Base-by-base conservation (phyloP, 2,113 vertebrate species). In the Zosterops pallidus region DNA sequence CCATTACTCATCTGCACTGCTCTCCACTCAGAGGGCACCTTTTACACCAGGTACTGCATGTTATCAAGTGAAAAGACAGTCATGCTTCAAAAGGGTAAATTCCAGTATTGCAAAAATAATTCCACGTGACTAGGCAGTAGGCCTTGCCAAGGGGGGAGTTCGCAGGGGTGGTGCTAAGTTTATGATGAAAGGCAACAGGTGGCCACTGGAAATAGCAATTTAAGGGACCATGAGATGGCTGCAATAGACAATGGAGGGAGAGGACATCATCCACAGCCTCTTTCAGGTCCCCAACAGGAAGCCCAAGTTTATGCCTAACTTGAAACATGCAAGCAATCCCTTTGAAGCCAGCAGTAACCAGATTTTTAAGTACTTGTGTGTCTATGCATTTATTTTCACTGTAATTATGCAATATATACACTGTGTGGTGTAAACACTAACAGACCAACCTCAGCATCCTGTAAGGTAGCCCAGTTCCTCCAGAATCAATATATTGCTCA, bases 321-420 rank as follows among this genome's bases (percentile, higher is more conserved):
- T 57, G 44, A 94, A 90, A 35, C 86, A 76, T 7, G 21, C 0
- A 2, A 82, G n/a, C 25, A 78, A 92, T 37, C n/a, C 16, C 35
- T 92, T 71, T 92, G 72, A 95, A 95, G 71, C 44, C 68, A 90
- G 28, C 5, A 81, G 52, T 24, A 90, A 92, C 50, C 64, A 89
- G 49, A 29, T 39, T 91, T 85, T 92, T 56, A 93, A 94, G 86
- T 41, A 86, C 52, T 86, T 60, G 44, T 60, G 56, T 57, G 41
- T 67, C 71, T 72, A 12, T 26, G 26, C 15, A 7, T 89, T 94
- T 83, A 75, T 84, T 93, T 93, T 81, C 31, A 53, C 47, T 63
- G 41, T 39, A 88, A 52, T 50, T 56, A 28, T 20, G 46, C 44
- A 55, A 59, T 33, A 31, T 12, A 55, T n/a, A n/a, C 8, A 13